phyloP scores from a whole-genome alignment of 2,888 invertebrate species.

The Pseudeuparius sepicola region DNA sequence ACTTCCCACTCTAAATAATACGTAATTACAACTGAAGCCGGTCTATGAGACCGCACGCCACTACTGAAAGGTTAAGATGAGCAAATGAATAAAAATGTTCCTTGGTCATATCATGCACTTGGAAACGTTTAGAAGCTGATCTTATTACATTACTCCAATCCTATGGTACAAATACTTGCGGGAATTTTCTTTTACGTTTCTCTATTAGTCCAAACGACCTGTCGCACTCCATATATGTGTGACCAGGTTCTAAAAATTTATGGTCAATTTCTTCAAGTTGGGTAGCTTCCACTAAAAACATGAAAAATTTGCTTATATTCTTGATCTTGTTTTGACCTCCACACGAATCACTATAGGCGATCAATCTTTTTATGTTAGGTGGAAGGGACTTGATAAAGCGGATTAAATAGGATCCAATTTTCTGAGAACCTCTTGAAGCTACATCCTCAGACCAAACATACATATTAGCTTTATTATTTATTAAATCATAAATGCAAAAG shows the following conservation, averaged over 20 bases:
- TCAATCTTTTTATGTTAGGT: constrained; percentile 17
- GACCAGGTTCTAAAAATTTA: constrained; percentile 20
- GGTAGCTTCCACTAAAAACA: constrained; percentile 19
- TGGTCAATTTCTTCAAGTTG: constrained; percentile 18
- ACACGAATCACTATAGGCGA: constrained; percentile 21
- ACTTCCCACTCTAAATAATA: too few species aligned
- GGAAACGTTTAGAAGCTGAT: constrained; percentile 1
- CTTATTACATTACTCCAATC: constrained; percentile 12
- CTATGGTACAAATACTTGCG: constrained; percentile 12
- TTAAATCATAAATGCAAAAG: too few species aligned
- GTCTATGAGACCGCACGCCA: too few species aligned
- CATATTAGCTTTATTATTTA: too few species aligned
- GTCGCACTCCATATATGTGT: constrained; percentile 22
- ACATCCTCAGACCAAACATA: too few species aligned
- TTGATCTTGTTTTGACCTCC: constrained; percentile 24
- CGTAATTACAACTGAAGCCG: too few species aligned
- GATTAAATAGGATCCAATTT: too few species aligned
- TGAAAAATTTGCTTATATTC: constrained; percentile 22
- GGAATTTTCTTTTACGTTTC: too few species aligned
- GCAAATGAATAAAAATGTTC: constrained; percentile 6
- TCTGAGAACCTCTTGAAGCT: too few species aligned
- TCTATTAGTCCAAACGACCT: constrained; percentile 16
- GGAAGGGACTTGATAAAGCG: too few species aligned
- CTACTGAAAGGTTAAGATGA: too few species aligned
- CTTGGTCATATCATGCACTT: neutral